phyloP scores from a whole-genome alignment of 1,140 invertebrate species.

The Pteromalus puparum region DNA sequence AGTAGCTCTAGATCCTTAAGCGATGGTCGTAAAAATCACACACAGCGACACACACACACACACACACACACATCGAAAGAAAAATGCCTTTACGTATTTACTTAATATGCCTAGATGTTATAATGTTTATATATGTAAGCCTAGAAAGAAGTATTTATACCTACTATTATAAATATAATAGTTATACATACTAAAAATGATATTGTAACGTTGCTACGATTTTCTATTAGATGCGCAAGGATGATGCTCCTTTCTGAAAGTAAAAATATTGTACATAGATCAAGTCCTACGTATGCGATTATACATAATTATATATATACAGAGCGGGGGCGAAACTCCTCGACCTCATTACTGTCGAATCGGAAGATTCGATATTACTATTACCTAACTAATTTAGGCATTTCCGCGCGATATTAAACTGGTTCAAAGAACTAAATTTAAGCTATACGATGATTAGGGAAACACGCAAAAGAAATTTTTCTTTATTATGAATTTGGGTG shows the following conservation, averaged over 20 bases:
- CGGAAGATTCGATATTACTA: not conserved
- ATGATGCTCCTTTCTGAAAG: not conserved
- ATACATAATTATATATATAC: not conserved
- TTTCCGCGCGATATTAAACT: not conserved
- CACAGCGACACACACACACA: too few relatives aligned
- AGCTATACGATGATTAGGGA: not conserved
- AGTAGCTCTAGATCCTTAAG: slow-evolving; percentile 10
- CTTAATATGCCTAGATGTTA: slow-evolving; percentile 29
- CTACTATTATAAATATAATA: slow-evolving; percentile 45
- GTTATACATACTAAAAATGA: slow-evolving; percentile 32
- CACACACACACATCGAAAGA: not conserved
- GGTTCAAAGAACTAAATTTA: not conserved
- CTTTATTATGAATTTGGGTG: not conserved
- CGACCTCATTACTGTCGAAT: slow-evolving; percentile 3
- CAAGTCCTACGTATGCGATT: slow-evolving; percentile 11
- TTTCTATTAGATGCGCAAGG: slow-evolving; percentile 7
- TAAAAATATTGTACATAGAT: slow-evolving; percentile 16
- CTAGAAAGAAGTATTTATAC: slow-evolving; percentile 45
- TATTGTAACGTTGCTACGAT: slow-evolving; percentile 48
- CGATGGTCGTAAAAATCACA: slow-evolving; percentile 6
- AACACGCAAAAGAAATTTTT: not conserved
- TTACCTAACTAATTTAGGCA: not conserved
- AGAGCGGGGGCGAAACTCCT: not conserved
- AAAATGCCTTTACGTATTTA: slow-evolving; percentile 11
- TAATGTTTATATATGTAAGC: slow-evolving; percentile 13